Conservation (phyloP, 1,140 invertebrate genomes). For the Tribolium madens region DNA sequence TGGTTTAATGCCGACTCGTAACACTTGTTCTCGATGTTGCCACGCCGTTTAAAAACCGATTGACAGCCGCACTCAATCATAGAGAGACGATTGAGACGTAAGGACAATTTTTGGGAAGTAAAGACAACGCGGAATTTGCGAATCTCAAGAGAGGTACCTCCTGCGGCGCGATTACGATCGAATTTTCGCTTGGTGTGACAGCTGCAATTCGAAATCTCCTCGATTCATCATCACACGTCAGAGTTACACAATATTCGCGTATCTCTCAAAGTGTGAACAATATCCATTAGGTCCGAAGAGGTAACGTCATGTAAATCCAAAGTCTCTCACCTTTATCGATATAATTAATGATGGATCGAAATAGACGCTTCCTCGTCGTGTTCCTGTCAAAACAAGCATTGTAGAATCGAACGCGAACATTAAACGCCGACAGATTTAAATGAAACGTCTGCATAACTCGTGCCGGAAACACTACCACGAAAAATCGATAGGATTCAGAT, state of each 20-base stretch:
- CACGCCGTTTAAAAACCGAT: constrained; percentile 2
- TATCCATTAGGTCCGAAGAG: not conserved
- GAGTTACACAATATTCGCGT: constrained; percentile 14
- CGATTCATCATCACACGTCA: not conserved
- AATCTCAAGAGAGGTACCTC: too few species aligned
- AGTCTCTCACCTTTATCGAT: constrained; percentile 7
- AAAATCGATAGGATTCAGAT: constrained; percentile 2
- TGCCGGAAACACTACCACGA: constrained; percentile 3
- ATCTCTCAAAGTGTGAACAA: constrained; percentile 6
- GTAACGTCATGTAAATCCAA: constrained; percentile 21
- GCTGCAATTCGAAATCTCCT: not conserved
- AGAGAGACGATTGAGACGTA: not conserved
- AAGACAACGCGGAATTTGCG: too few species aligned
- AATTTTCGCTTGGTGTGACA: not conserved
- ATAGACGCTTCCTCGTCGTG: constrained; percentile 21
- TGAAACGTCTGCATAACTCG: constrained; percentile 26
- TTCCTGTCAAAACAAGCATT: constrained; percentile 31
- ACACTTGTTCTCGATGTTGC: constrained; percentile 18
- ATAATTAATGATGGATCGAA: constrained; percentile 36
- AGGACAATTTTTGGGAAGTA: not conserved
- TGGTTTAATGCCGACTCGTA: not conserved
- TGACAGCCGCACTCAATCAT: constrained; percentile 8
- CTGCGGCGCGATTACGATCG: not conserved
- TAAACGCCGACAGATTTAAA: constrained; percentile 16
- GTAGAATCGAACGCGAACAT: constrained; percentile 3